Base-by-base conservation (phyloP, 1,140 invertebrate species). In the Eufriesea mexicana region DNA sequence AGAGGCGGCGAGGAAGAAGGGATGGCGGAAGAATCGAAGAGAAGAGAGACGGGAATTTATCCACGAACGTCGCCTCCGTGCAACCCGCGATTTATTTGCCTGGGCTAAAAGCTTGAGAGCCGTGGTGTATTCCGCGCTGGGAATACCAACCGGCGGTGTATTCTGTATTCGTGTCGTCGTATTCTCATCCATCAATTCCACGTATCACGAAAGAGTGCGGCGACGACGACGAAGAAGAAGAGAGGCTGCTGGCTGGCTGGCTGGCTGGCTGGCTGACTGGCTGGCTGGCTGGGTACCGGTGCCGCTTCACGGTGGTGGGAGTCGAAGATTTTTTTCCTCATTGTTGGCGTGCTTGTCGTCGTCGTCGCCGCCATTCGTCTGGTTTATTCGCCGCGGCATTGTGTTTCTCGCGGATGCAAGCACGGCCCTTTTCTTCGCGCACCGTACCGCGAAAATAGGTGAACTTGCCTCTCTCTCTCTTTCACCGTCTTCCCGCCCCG, bases 131-230 rank as follows among this genome's bases (percentile, higher is more conserved):
- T 83, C 78, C 86, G 70, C 83, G 74, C 71, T 87, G 86, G 83
- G 71, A 87, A 85, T 87, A 82, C 74, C 68, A 82, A 80, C 62
- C 64, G 71, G n/a, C 66, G 70, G 62, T 85, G 74, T 87, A 88
- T 87, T 88, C 74, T 75, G 71, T 59, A 87, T 87, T 85, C 86
- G 83, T 55, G 71, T 78, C 74, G 78, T 82, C 78, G 77, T 71
- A 85, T 87, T 88, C 79, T 87, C 86, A 85, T 88, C 86, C 80
- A 88, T 88, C 86, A 88, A 88, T 87, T 87, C 79, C 70, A 88
- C 75, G 79, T 84, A 84, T 79, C 78, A 49, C 47, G 73, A 78
- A 78, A 75, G 62, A 78, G 64, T 49, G 59, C 77, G 62, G 68
- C 55, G 74, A 66, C 28, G 42, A 23, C 7, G 54, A n/a, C 23